Base-by-base conservation (phyloP, 2,888 invertebrate genomes). In the Idaea aversata region DNA sequence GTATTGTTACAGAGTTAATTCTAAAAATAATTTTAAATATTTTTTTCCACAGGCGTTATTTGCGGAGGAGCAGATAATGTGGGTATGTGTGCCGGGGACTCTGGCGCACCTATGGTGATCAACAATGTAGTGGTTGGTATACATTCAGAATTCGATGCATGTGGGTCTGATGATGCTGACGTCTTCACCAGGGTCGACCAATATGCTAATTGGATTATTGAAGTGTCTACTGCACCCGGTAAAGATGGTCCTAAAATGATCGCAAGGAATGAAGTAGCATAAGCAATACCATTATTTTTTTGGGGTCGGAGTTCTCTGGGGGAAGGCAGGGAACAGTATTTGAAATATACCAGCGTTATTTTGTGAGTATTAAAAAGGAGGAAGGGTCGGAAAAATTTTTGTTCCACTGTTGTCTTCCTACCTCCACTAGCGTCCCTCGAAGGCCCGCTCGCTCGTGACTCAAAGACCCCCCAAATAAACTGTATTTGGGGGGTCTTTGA, bases 101-200 rank as follows among this genome's bases (percentile, higher is more conserved):
- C 85, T 1, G 89, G 89, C 5, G 88, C 88, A 0, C 88, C 89
- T 0, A 79, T 87, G 80, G 80, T 76, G 25, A 75, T 79, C 35
- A 70, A 68, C 61, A 75, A 73, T 15, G 80, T 77, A 0, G 58
- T 83, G 0, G 77, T 86, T 0, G 89, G 88, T 3, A 0, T 74
- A 0, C 75, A 81, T 1, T 87, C 88, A 0, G 79, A 64, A 75
- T 80, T 67, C 80, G 59, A 73, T 5, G 69, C 67, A 6, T 88
- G 88, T 63, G 64, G 70, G 3, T 71, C 77, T 47, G 67, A 61
- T 0, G 75, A 69, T 67, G 87, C 88, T 0, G 82, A 85, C 34
- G 75, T 86, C 3, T 88, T 86, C 76, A 81, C 81, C 61, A 83
- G 87, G 68, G 65, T 84, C 3, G 85, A 86, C 63, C 72, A 75